Base-by-base conservation (phyloP, 2,797 vertebrate species). In the Microctenopoma lineatum region DNA sequence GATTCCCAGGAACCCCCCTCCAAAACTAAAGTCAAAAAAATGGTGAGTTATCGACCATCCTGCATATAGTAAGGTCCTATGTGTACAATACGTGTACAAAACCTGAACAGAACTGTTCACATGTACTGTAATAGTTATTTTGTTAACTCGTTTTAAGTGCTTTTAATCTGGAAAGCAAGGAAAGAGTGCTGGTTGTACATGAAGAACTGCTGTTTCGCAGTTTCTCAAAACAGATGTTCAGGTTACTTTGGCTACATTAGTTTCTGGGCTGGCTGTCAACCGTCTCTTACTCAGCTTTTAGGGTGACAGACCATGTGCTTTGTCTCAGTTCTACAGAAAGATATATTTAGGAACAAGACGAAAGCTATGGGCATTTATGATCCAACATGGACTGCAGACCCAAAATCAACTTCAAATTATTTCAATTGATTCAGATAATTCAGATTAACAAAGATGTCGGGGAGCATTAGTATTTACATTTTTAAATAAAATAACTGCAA, bases 1-100 rank as follows among this genome's bases (percentile, higher is more conserved):
- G 70, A 98, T 98, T 80, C 96, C 96, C 34, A 95, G 96, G 86
- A 98, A 98, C 66, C 95, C 96, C 11, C 96, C 96, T 51, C 96
- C 96, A 1, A 96, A 96, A 90, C 95, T 98, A 52, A 98, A 98
- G 86, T 98, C 96, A 72, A 98, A 97, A 90, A 98, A 98, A 90
- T 98, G 96, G 96, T 98, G 88, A 95, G 94, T 89, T 67, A 38
- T 46, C 12, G 55, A 36, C 18, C 12, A 13, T 32, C 5, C 26
- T 57, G 32, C 9, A 47, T 11, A 21, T 10, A 26, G 5, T 18
- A 32, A 55, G 32, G 12, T 39, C 2, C 2, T 44, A 7, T 27
- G 51, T 7, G 48, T 16, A 46, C 39, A 21, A 53, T 8, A 42
- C 26, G 32, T 59, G 29, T 32, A n/a, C 4, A 52, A 41, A 32